A percentile compares a stretch with the other conserved stretches of the same genome.
Conservation (phyloP, 92 coral and sea anemone species). For the Isaurus tuberculatus region DNA sequence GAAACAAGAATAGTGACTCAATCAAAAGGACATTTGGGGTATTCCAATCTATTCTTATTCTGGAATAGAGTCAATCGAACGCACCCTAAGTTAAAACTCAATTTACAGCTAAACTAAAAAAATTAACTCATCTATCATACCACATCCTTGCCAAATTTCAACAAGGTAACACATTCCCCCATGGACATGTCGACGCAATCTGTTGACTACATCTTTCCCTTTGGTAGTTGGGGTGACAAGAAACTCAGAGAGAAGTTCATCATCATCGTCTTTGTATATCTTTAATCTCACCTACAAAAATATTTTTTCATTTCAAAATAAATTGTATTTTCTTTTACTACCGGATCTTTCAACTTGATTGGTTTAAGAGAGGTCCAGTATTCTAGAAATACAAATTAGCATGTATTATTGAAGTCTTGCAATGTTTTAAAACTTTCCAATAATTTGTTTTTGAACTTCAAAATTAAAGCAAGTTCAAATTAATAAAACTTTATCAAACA, state of each 20-base stretch:
- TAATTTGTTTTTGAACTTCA: neutral
- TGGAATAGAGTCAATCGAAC: too few relatives aligned
- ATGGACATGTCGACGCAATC: conserved; percentile 81
- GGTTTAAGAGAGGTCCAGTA: too few relatives aligned
- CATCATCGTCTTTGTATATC: conserved; percentile 75
- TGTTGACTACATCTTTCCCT: conserved; percentile 78
- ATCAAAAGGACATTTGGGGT: too few relatives aligned
- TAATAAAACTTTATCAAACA: neutral
- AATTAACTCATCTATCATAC: conserved; percentile 56
- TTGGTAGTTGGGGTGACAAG: conserved; percentile 79
- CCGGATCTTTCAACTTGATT: too few relatives aligned
- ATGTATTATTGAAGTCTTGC: too few relatives aligned
- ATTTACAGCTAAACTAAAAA: neutral
- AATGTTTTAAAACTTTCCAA: too few relatives aligned
- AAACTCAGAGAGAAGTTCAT: conserved; percentile 74
- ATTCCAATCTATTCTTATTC: too few relatives aligned
- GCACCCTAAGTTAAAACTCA: too few relatives aligned
- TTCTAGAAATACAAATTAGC: too few relatives aligned
- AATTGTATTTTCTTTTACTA: neutral
- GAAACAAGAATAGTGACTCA: too few relatives aligned
- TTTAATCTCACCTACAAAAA: conserved; percentile 73
- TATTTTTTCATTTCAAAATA: neutral
- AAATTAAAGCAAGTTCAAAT: neutral
- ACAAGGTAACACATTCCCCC: conserved; percentile 81
- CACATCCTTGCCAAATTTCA: conserved; percentile 99